phyloP scores from a whole-genome alignment of 2,797 vertebrate genomes.

The Enteromius argenteus region DNA sequence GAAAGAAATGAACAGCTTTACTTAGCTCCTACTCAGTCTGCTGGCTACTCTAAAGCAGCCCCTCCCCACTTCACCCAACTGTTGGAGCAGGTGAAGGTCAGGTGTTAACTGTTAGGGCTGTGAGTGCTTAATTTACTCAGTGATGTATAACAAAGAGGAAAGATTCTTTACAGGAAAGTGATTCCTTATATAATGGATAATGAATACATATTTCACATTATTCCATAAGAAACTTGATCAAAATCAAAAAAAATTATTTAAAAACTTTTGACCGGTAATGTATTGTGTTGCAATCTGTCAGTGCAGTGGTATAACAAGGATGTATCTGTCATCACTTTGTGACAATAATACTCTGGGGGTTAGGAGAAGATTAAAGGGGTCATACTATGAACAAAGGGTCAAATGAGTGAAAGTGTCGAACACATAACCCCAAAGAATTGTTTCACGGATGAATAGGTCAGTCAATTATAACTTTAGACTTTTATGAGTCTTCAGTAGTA shows the following conservation, averaged over 20 bases:
- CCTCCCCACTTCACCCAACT: neutral
- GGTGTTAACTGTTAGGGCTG: neutral
- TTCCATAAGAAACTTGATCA: no score
- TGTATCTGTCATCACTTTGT: neutral
- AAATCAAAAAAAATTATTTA: no score
- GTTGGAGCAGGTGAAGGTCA: neutral
- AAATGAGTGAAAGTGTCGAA: neutral
- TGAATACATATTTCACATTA: no score
- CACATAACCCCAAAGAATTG: neutral
- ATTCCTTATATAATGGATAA: no score
- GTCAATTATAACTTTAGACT: neutral
- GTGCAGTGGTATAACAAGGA: neutral
- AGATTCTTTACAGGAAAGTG: no score
- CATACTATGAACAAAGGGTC: slow-evolving; percentile 3
- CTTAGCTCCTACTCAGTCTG: neutral
- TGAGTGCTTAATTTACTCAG: no score
- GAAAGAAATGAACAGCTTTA: neutral
- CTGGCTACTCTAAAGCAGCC: neutral
- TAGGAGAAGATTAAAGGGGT: slow-evolving; percentile 10
- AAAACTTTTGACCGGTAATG: neutral
- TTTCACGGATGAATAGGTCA: neutral
- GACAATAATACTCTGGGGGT: neutral
- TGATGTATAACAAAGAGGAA: no score
- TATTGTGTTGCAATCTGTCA: neutral
- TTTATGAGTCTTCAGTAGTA: neutral